Evolutionary conservation across 2,888 invertebrate genomes (phyloP), one percentile per base, ranked within the genome.

Genomic region (Pasiphila rectangulata): DNA sequence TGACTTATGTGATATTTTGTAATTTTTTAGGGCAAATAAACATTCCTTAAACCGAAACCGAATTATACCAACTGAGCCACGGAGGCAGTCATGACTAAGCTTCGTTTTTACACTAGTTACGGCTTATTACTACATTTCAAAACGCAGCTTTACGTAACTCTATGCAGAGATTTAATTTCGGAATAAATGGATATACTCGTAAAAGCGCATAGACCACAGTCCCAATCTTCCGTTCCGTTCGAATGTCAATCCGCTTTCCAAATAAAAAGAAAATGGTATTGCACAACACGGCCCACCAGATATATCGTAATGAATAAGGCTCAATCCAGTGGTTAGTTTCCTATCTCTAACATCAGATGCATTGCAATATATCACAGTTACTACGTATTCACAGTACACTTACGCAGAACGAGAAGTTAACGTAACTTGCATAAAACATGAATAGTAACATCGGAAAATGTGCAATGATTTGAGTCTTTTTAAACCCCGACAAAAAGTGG

Each of bases 341-440:
- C 67, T 79, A 75, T 77, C 69, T 79, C 70, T 70, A 67, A 72
- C 69, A 69, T 75, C 70, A 69, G 72, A 77, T 76, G 72, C 65
- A 69, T 67, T 72, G 72, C 72, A 69, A 69, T 72, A 75, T 64
- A 75, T 73, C 66, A 67, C 63, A 64, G 38, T n/a, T n/a, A n/a
- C n/a, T n/a, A n/a, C n/a, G n/a, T 44, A 38, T 39, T 23, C 32
- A 37, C 37, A 30, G 21, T 41, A 45, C n/a, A 43, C 24, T 37
- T 39, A 19, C 19, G 4, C 7, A 30, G 12, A 45, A 4, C 13
- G 44, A 57, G 53, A 49, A 44, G 25, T 29, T 42, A 17, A 38
- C 5, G 21, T 32, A 10, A 17, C 17, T 15, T n/a, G n/a, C n/a
- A n/a, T n/a, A n/a, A n/a, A n/a, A n/a, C n/a, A n/a, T n/a, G n/a